Base-by-base conservation (phyloP, 2,113 vertebrate genomes). In the Grammomys dolichurus region DNA sequence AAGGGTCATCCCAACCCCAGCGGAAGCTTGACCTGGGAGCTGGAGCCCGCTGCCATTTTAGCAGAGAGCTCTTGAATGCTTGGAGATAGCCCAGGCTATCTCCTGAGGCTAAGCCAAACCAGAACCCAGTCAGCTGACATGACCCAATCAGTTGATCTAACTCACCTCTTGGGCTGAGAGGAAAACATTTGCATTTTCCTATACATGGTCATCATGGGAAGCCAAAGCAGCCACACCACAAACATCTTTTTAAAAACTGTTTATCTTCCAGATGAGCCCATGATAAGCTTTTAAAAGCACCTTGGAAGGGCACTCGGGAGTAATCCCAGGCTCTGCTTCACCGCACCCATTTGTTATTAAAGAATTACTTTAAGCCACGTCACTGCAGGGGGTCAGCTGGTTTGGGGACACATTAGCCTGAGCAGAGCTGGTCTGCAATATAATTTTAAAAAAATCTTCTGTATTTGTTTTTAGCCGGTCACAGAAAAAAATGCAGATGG, bases 401-500 rank as follows among this genome's bases (percentile, higher is more conserved):
- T 48, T 91, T 89, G 54, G 36, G 69, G 36, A n/a, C 84, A 36
- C 46, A 48, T 54, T 19, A 65, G 8, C 26, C 36, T 11, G 58
- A 58, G 5, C 46, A 20, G 33, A 78, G 70, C 90, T 75, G 43
- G 4, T 20, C 51, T 54, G n/a, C 36, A 7, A 76, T 36, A 10
- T 16, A 11, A 8, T 63, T 96, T 95, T 95, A 10, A 16, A 17
- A 65, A 94, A 95, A 91, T 78, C 96, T 94, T 96, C 96, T 97
- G 91, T 97, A 95, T 97, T 96, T 96, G 28, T 88, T 95, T 96
- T 63, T 10, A 99, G 99, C 96, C 98, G 98, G 93, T 98, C 99
- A 69, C 98, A 98, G 98, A 99, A 98, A 97, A 99, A 96, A 98
- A 99, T 99, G 99, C 98, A 99, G 97, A 95, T 98, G 98, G 99